Evolutionary conservation across 2,888 invertebrate species (phyloP), one percentile per base, ranked within the genome.

Genomic region (Pterobdella sp.): DNA sequence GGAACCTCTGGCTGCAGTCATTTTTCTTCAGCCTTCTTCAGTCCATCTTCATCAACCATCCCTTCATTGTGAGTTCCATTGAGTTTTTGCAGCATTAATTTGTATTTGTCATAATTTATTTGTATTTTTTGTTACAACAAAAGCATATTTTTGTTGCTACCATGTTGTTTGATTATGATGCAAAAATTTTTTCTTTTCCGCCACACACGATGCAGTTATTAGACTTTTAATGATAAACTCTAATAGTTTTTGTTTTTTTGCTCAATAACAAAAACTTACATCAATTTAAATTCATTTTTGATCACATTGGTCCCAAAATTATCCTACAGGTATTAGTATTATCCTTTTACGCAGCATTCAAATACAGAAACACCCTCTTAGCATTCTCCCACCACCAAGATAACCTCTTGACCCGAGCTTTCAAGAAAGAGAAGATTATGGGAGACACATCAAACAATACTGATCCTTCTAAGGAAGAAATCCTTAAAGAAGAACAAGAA

Each of bases 21-120:
- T 77, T 82, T 7, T 81, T 82, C 79, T 81, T 83, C 79, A 82
- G 81, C 72, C 76, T 81, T 68, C 78, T 82, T 72, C 78, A 80
- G 66, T 82, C 82, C 75, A 77, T 82, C 36, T 83, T 82, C 77
- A 78, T 83, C 42, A 78, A 79, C 22, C 82, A 83, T 65, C 83
- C 83, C n/a, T 26, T 82, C 7, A 74, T 81, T 76, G 82, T 83
- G 74, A 77, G 81, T 1, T 34, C n/a, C 60, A 4, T 42, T 18
- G 42, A 7, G 14, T 49, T 49, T 18, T 49, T 49, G n/a, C 14
- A 49, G n/a, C 14, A 14, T 49, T n/a, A 14, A 49, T n/a, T 49
- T 49, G n/a, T 49, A 22, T 18, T n/a, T 49, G 14, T 49, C 14
- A 49, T 49, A 49, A 22, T 18, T n/a, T 14, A 22, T 49, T 49